Base-by-base conservation (phyloP, 1,140 invertebrate genomes). In the Adelges cooleyi region DNA sequence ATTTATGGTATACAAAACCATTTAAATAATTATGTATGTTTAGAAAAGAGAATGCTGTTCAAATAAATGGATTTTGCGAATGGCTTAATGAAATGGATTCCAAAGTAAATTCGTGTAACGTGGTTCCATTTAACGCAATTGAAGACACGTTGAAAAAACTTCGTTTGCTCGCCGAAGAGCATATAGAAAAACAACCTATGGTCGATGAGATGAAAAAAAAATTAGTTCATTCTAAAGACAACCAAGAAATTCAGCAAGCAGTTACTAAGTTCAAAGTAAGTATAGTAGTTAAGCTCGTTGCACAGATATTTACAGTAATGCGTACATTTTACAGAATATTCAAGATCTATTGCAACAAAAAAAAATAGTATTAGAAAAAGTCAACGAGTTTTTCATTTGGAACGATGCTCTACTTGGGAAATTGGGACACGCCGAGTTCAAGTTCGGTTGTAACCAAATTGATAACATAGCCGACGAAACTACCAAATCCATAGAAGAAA, bases 31-130 rank as follows among this genome's bases (percentile, higher is more conserved):
- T n/a, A n/a, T n/a, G n/a, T n/a, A n/a, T n/a, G n/a, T 69, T 65
- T 65, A 76, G 84, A 69, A 87, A 93, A 77, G 90, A 95, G 72
- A 90, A 94, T 69, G 83, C 89, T 70, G 83, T 84, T 22, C 87
- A 87, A 72, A 77, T 95, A 49, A 80, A 83, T 11, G 84, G 86
- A 68, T 90, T 95, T 71, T 83, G 86, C 50, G 86, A 85, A 53
- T 94, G 90, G 89, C 83, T 95, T 75, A 85, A 86, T 46, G 80
- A 85, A 59, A 79, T 92, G 48, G 84, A 69, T 77, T 81, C 18
- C 85, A 87, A 70, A 18, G 82, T 84, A 44, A 84, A 87, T 69
- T 83, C 89, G 51, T 86, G 87, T 74, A 88, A 90, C 11, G 48
- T 53, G 22, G 65, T 72, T 15, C 38, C 62, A 3, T 59, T 50